Evolutionary conservation across 2,888 invertebrate genomes (phyloP).

Genomic region (Tortrix viridana): DNA sequence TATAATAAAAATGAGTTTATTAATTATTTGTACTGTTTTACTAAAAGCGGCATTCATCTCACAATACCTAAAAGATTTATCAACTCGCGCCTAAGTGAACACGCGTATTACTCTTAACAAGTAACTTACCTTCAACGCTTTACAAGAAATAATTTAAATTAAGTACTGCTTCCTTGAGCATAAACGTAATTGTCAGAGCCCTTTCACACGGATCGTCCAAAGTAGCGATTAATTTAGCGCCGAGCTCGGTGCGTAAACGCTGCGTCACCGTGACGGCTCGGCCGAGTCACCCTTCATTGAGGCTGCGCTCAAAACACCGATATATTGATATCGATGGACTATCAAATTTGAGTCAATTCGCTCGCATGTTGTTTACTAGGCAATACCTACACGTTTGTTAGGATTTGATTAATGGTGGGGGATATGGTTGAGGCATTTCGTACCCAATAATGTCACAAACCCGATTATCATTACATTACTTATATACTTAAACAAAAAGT

Average conservation of each 20-base stretch:
- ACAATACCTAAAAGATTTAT: conserved; percentile 17
- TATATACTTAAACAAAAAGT: too few relatives aligned
- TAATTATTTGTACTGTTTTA: background rate
- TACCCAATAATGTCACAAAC: too few relatives aligned
- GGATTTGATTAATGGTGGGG: conserved; percentile 29
- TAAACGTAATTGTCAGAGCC: conserved; percentile 61
- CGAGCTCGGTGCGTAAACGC: conserved; percentile 50
- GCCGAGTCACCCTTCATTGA: conserved; percentile 61
- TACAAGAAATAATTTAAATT: conserved; percentile 64
- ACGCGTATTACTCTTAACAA: conserved; percentile 36
- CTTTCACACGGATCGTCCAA: conserved; percentile 49
- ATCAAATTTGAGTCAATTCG: conserved; percentile 35
- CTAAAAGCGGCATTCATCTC: conserved; percentile 2
- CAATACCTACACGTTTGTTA: conserved; percentile 22
- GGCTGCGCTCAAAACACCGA: conserved; percentile 63
- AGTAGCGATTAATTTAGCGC: conserved; percentile 68
- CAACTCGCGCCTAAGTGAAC: conserved; percentile 20
- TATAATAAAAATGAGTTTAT: too few relatives aligned
- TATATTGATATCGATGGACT: conserved; percentile 64
- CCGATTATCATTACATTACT: too few relatives aligned
- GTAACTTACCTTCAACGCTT: conserved; percentile 49
- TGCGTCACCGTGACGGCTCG: conserved; percentile 64
- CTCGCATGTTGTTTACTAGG: conserved; percentile 32
- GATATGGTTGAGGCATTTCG: background rate
- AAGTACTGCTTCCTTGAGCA: conserved; percentile 61